Percentiles rank a stretch among this genome's conserved stretches.
Conservation (phyloP, 1,140 invertebrate genomes). For the Arion vulgaris region DNA sequence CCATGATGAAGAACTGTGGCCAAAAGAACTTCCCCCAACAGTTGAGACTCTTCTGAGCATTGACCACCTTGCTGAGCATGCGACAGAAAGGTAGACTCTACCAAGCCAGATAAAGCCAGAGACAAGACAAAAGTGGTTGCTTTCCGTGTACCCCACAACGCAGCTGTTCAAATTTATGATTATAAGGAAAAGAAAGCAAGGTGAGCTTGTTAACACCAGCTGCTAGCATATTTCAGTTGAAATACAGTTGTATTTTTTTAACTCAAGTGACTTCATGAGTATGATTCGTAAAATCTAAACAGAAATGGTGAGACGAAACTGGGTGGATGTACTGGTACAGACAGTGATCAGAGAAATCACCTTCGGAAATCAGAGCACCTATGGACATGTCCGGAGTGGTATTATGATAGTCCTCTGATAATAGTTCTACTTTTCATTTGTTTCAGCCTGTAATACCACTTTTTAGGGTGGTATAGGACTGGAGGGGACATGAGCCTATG, state of each 20-base stretch:
- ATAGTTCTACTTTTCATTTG: no score
- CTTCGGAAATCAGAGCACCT: no score
- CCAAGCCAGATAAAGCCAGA: constrained; percentile 45
- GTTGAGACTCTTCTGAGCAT: constrained; percentile 71
- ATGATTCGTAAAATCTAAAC: no score
- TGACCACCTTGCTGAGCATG: constrained; percentile 73
- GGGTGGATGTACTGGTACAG: no score
- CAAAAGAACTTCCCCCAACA: constrained; percentile 72
- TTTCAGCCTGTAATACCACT: no score
- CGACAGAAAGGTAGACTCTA: constrained; percentile 42
- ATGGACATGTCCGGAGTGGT: no score
- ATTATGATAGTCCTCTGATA: no score
- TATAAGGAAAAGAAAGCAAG: constrained; percentile 75
- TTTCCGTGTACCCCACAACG: constrained; percentile 76
- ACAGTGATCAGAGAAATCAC: no score
- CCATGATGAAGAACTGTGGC: constrained; percentile 76
- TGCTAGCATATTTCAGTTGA: not conserved
- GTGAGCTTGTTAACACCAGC: constrained; percentile 64
- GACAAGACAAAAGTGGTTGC: constrained; percentile 73
- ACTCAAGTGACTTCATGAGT: no score
- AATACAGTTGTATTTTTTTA: not conserved
- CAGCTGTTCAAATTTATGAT: constrained; percentile 76
- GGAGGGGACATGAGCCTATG: no score
- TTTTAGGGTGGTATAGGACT: no score
- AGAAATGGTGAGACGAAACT: no score